Conservation (phyloP, 2,888 invertebrate species). For the Blastobasis adustella region DNA sequence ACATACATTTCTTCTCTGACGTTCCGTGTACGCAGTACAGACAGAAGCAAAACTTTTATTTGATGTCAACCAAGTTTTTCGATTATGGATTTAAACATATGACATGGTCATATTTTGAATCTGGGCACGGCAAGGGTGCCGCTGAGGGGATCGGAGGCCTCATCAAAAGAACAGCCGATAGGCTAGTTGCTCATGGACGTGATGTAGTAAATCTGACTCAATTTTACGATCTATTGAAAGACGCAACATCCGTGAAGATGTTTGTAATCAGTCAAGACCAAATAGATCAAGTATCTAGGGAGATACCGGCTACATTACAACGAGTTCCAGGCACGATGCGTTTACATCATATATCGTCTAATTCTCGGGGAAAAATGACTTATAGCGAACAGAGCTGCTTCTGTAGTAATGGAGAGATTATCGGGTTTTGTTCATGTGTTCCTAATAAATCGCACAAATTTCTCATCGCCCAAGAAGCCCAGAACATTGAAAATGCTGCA, state of each 20-base stretch:
- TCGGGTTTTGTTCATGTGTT: no score
- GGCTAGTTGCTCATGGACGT: constrained; percentile 5
- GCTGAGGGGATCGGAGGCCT: constrained; percentile 14
- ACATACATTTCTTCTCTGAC: constrained; percentile 34
- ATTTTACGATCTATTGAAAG: constrained; percentile 10
- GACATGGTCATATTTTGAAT: constrained; percentile 9
- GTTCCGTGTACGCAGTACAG: constrained; percentile 24
- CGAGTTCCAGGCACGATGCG: no score
- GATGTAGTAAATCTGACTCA: constrained; percentile 11
- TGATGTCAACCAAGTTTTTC: constrained; percentile 16
- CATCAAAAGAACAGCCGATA: constrained; percentile 8
- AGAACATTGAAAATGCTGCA: no score
- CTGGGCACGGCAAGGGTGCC: constrained; percentile 16
- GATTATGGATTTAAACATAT: constrained; percentile 11
- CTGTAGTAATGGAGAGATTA: no score
- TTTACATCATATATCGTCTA: no score
- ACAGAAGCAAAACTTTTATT: constrained; percentile 31
- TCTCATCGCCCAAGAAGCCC: no score
- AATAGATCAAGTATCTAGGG: no score
- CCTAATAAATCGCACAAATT: no score
- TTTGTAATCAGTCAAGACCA: constrained; percentile 9
- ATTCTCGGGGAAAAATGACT: no score
- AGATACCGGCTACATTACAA: no score
- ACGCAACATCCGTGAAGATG: constrained; percentile 8
- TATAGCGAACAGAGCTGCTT: no score